Percentiles rank a stretch among this genome's conserved stretches.
Conservation (phyloP, 2,888 invertebrate genomes). For the Scelioninae gen. 2 region DNA sequence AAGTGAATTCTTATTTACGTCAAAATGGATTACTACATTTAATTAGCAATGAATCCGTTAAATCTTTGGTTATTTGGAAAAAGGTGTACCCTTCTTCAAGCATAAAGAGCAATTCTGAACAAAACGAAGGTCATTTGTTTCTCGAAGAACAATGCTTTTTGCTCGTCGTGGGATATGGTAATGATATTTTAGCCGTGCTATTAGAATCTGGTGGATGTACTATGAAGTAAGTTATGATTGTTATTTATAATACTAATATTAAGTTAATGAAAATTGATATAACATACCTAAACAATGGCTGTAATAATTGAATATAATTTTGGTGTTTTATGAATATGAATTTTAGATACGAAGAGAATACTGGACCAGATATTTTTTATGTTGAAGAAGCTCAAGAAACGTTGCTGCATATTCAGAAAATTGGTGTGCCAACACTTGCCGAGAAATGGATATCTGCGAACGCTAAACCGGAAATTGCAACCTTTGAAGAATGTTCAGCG, state of each 20-base stretch:
- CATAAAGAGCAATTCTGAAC: conserved; percentile 66
- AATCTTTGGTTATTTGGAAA: conserved; percentile 85
- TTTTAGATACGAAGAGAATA: conserved; percentile 78
- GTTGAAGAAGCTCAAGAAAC: conserved; percentile 94
- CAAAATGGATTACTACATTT: conserved; percentile 85
- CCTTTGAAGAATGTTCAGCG: conserved; percentile 70
- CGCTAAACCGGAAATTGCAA: conserved; percentile 79
- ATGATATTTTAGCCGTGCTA: conserved; percentile 82
- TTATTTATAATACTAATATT: no score
- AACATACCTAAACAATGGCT: no score
- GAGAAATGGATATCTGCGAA: conserved; percentile 82
- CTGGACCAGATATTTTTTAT: conserved; percentile 87
- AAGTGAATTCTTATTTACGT: conserved; percentile 85
- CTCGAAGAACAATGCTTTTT: conserved; percentile 84
- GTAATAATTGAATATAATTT: no score
- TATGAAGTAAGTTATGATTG: conserved; percentile 76
- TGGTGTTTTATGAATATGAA: no score
- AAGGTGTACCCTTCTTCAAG: conserved; percentile 82
- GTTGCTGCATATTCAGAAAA: conserved; percentile 84
- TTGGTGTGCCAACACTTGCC: conserved; percentile 84
- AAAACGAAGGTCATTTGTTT: conserved; percentile 68
- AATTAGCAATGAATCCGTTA: conserved; percentile 81
- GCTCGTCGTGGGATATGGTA: conserved; percentile 83
- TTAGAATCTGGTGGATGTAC: conserved; percentile 88
- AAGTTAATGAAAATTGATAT: no score